Percentiles rank a stretch among this genome's conserved stretches.
Conservation (phyloP, 2,797 vertebrate species). For the Bradypodion ventrale region DNA sequence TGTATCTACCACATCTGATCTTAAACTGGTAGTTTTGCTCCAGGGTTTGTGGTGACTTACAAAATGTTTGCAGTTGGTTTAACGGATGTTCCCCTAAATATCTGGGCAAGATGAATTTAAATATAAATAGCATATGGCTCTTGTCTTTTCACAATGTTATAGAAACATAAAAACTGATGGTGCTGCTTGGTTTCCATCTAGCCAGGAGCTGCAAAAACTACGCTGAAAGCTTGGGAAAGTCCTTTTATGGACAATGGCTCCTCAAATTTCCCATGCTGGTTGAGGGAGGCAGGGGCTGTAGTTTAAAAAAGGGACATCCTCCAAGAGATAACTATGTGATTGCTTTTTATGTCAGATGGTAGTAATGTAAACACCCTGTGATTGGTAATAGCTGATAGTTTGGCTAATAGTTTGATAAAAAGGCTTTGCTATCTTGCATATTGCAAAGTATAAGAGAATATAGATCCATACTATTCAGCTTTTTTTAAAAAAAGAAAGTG, state of each 20-base stretch:
- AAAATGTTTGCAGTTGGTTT: constrained; percentile 5
- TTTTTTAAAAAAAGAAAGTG: background rate
- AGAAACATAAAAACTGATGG: background rate
- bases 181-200: background rate
- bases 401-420: background rate
- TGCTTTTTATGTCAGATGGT: background rate
- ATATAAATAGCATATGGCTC: background rate
- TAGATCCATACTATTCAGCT: background rate
- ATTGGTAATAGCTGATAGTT: background rate
- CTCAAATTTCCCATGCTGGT: too few relatives aligned
- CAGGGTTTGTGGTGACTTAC: constrained; percentile 50
- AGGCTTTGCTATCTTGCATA: background rate
- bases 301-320: too few relatives aligned
- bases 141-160: background rate
- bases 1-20: constrained; percentile 55
- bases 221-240: too few relatives aligned
- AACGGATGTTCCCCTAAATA: background rate
- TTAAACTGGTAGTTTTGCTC: constrained; percentile 59
- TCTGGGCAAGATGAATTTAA: constrained; percentile 4
- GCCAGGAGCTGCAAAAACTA: background rate
- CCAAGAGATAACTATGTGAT: too few relatives aligned
- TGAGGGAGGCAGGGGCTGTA: too few relatives aligned
- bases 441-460: background rate
- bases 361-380: background rate
- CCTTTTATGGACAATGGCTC: too few relatives aligned